Conservation (phyloP, 2,888 invertebrate species). For the Pseudococcus viburni region DNA sequence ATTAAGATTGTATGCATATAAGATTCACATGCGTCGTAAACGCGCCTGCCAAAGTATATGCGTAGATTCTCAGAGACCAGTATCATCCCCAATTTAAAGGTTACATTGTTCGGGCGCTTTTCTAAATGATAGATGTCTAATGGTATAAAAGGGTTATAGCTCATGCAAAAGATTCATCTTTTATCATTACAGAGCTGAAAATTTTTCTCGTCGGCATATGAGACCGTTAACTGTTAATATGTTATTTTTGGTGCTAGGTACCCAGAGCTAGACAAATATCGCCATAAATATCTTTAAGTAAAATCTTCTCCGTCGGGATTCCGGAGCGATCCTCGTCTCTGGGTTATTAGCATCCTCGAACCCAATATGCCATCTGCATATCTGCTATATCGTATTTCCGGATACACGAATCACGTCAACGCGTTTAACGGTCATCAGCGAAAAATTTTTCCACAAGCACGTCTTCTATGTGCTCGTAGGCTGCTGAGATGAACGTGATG, state of each 20-base stretch:
- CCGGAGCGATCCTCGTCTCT: background rate
- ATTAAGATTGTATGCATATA: conserved; percentile 65
- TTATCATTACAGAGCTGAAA: conserved; percentile 60
- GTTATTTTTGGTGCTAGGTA: background rate
- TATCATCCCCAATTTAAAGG: conserved; percentile 67
- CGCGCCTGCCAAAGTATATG: background rate
- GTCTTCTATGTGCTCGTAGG: background rate
- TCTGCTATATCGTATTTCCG: conserved; percentile 5
- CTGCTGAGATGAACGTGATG: background rate
- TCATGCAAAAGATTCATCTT: conserved; percentile 66
- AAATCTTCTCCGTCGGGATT: background rate
- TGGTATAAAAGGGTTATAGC: conserved; percentile 63
- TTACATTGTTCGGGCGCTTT: conserved; percentile 64
- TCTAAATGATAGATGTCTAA: conserved; percentile 66
- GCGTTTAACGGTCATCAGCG: conserved; percentile 43
- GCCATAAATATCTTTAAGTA: conserved; percentile 37
- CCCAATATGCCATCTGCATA: conserved; percentile 32
- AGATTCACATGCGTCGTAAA: conserved; percentile 54
- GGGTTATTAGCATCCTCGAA: background rate
- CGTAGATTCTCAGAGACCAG: conserved; percentile 61
- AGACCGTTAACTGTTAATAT: conserved; percentile 53
- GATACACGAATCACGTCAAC: conserved; percentile 2
- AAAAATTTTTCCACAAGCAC: background rate
- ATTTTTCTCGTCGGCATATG: background rate
- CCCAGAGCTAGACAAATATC: background rate